Evolutionary conservation across 2,888 invertebrate genomes (phyloP), one percentile per base, ranked within the genome.

Genomic region (Dusona sp.): DNA sequence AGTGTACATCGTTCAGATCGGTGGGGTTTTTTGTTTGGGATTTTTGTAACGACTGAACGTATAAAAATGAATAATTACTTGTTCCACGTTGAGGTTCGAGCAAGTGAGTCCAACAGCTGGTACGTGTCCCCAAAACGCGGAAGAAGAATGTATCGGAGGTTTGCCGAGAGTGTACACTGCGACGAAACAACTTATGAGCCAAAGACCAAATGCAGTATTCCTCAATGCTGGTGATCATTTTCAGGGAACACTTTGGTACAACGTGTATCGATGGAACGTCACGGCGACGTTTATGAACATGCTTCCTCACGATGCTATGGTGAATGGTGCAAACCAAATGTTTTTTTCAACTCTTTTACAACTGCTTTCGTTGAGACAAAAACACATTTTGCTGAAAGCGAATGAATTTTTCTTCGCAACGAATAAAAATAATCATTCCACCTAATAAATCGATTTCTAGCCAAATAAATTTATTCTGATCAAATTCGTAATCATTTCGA

Each of bases 191-290:
- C 84, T 93, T 8, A 95, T 96, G 29, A 94, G 94, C 11, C 92
- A 93, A 33, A 95, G 96, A 87, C 91, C 94, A 1, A 95, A 97
- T 86, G 95, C 97, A 0, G 93, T 98, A 29, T 96, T 97, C 51
- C 94, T 98, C 80, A 97, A 98, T 92, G 98, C 97, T 0, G 98
- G 98, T 0, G 98, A 98, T 93, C 97, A 97, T 92, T 98, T 96
- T 93, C 97, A 98, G 92, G 98, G 98, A 0, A 98, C 98, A 0
- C 95, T 97, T n/a, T 98, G 97, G 97, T 98, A 97, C 91, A 96
- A 96, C 25, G 91, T 97, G 7, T 95, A 96, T n/a, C 96, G 96
- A 89, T 97, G 97, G 96, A 96, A 96, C 88, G 96, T 97, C 0
- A 97, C 97, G 0, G 96, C 97, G 77, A 93, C 96, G 90, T 97